Conservation (phyloP, 2,113 vertebrate species). For the Colossoma macropomum region DNA sequence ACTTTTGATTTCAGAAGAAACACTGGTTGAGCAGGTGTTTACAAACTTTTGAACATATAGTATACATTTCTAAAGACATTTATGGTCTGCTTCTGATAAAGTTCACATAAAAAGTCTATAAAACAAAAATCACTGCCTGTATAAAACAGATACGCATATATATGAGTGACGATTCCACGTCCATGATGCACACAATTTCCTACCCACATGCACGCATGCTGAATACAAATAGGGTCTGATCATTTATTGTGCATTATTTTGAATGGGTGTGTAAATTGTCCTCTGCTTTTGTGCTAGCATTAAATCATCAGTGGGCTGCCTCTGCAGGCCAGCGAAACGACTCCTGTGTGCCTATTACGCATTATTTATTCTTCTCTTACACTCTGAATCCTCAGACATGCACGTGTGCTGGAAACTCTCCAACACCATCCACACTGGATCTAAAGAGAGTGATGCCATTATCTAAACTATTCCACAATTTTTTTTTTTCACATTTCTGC, state of each 20-base stretch:
- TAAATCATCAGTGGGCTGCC: slow-evolving; percentile 44
- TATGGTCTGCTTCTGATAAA: background rate
- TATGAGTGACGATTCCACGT: background rate
- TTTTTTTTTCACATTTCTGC: too few relatives aligned
- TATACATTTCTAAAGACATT: background rate
- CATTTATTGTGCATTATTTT: slow-evolving; percentile 33
- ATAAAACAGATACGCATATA: slow-evolving; percentile 3
- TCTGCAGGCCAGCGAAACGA: slow-evolving; percentile 23
- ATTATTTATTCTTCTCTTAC: slow-evolving; percentile 39
- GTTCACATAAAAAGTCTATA: background rate
- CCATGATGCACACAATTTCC: background rate
- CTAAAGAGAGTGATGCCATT: background rate
- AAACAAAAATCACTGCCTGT: background rate
- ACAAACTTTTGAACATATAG: background rate
- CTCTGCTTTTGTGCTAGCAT: background rate
- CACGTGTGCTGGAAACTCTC: background rate
- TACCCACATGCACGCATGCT: background rate
- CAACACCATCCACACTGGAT: background rate
- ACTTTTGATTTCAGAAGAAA: too few relatives aligned
- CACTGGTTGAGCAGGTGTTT: too few relatives aligned
- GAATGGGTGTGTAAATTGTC: slow-evolving; percentile 8
- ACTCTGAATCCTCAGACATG: background rate
- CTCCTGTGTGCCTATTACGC: slow-evolving; percentile 19
- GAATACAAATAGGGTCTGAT: slow-evolving; percentile 44
- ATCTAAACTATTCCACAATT: too few relatives aligned